These are phyloP conservation scores for Pocillopora verrucosa DNA, from an alignment of 64 coral and sea anemone species.

Conservation along the genomic window DNA sequence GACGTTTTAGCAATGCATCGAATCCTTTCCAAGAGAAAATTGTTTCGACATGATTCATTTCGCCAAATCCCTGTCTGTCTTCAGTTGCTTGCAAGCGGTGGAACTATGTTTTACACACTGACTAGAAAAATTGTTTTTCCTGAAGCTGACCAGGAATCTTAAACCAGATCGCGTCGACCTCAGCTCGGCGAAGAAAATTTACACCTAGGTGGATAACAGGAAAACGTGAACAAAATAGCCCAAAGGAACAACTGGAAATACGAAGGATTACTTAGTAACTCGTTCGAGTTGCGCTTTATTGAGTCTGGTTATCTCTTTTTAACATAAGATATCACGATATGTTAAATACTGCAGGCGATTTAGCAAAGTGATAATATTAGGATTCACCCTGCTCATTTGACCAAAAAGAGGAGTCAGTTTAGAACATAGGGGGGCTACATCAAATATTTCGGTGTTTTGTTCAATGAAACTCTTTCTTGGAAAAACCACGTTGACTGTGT, in stretches of 20 bases:
- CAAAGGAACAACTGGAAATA: constrained; percentile 49
- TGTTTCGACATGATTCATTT: constrained; percentile 9
- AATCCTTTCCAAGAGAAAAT: background rate
- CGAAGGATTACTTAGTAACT: background rate
- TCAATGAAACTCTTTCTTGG: too few species aligned
- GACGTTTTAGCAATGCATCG: background rate
- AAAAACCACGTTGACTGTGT: too few species aligned
- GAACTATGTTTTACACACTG: constrained; percentile 32
- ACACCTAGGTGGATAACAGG: constrained; percentile 35
- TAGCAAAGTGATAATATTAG: too few species aligned
- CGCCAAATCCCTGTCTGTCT: constrained; percentile 20
- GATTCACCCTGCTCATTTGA: too few species aligned
- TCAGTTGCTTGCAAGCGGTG: constrained; percentile 12
- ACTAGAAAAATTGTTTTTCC: constrained; percentile 40
- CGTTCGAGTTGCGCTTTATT: too few species aligned
- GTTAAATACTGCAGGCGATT: too few species aligned
- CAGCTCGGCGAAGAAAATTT: constrained; percentile 24
- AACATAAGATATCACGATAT: too few species aligned
- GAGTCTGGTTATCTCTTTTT: too few species aligned
- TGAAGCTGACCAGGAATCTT: constrained; percentile 44
- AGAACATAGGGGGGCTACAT: too few species aligned
- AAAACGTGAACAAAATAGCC: too few species aligned
- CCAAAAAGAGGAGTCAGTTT: too few species aligned
- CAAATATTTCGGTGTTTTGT: too few species aligned
- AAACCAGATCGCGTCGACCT: constrained; percentile 23